A percentile compares a stretch with the other conserved stretches of the same genome.
Evolutionary conservation across 2,113 vertebrate species (phyloP).

Genomic region (Pterocles orientalis): DNA sequence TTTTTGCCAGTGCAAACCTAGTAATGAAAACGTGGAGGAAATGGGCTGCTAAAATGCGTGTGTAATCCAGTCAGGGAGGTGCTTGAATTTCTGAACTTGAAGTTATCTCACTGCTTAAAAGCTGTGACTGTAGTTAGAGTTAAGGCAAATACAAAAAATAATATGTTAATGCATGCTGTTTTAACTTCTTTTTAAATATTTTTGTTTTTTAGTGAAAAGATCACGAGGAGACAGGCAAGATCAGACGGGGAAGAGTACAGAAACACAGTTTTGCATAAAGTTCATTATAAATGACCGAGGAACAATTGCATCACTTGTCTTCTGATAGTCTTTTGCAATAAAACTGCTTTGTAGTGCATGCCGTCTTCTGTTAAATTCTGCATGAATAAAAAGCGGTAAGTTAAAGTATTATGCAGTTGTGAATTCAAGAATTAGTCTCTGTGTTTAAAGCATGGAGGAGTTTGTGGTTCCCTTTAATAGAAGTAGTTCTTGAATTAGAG

Average conservation of each 20-base stretch:
- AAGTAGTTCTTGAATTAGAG: background rate
- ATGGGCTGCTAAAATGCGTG: rapidly evolving
- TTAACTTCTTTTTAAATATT: background rate
- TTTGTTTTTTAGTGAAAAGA: constrained; percentile 36
- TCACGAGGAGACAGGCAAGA: background rate
- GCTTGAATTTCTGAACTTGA: background rate
- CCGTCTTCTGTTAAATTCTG: background rate
- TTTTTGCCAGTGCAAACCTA: rapidly evolving
- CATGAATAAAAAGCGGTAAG: constrained; percentile 13
- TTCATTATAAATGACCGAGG: background rate
- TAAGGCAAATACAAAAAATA: background rate
- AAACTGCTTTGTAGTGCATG: rapidly evolving
- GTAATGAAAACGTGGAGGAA: rapidly evolving
- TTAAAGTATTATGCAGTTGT: background rate
- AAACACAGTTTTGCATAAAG: background rate
- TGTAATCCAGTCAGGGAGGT: background rate
- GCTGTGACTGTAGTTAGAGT: rapidly evolving
- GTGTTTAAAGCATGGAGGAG: rapidly evolving
- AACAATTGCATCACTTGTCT: background rate
- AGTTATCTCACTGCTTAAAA: rapidly evolving
- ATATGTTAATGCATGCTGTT: rapidly evolving
- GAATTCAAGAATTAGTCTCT: background rate
- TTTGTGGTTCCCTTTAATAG: background rate
- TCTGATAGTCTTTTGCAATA: background rate
- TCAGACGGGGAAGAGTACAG: background rate